Base-by-base conservation (phyloP, 2,113 vertebrate genomes). In the Dissostichus mawsoni region DNA sequence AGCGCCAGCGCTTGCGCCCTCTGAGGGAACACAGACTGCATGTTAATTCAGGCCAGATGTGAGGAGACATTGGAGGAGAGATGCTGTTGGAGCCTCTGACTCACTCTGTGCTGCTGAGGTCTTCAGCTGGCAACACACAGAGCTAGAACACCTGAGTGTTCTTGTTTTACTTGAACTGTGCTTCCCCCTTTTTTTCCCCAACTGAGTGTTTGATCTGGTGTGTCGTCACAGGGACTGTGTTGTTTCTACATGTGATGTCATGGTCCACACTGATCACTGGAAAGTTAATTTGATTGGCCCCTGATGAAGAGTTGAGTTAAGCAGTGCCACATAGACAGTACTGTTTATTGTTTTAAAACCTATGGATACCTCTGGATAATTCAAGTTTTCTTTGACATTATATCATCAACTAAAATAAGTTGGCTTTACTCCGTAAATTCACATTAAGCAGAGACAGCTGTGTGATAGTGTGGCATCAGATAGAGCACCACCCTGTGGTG, bases 41-140 rank as follows among this genome's bases (percentile, higher is more conserved):
- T 80, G 79, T 78, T 95, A 95, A 94, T 91, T 45, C 63, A 55
- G 69, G 82, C 77, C 94, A 95, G 92, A 95, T 94, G 94, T 93
- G 82, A 76, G 81, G 84, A 82, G 83, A 83, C 75, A 45, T 64
- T 78, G 73, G 76, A 67, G 68, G 51, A 45, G 87, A 66, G 85
- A 80, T 77, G 78, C 81, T 84, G 88, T 18, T 48, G 82, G 85
- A 81, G 16, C 67, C 69, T 83, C 11, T 72, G 79, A 85, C 84
- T 87, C 86, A 82, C 67, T 59, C 14, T 36, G 69, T n/a, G 62
- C 72, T 55, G 72, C 63, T 50, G 71, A 78, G 74, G 83, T 86
- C 83, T 81, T 75, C 71, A 80, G 70, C 81, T 84, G 86, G 88
- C 72, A 75, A 74, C 72, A 17, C 59, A 18, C 9, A 52, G 57